Conservation (phyloP, 2,797 vertebrate species). For the Pseudocheirus occidentalis region DNA sequence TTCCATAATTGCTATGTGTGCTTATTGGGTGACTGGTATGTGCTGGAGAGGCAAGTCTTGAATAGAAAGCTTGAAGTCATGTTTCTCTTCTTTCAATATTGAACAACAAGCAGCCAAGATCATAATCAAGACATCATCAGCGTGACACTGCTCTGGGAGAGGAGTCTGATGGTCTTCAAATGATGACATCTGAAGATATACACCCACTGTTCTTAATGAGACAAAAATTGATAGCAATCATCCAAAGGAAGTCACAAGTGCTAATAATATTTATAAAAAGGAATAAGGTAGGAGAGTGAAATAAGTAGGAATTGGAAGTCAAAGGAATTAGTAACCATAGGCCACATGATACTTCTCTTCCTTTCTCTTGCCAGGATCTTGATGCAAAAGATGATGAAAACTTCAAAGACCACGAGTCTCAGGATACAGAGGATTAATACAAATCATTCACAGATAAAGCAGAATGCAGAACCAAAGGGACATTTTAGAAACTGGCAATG, state of each 20-base stretch:
- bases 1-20: no score
- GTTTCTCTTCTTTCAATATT: no score
- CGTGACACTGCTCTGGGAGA: neutral
- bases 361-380: neutral
- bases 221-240: neutral
- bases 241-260: neutral
- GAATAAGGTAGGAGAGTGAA: neutral
- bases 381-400: neutral
- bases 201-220: neutral
- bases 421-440: neutral
- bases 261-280: neutral
- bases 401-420: neutral
- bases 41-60: no score
- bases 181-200: neutral
- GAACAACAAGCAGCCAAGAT: neutral
- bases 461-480: neutral
- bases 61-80: no score
- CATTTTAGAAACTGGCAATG: neutral
- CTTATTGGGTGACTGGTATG: no score
- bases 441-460: neutral
- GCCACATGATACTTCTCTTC: neutral
- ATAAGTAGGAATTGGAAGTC: neutral
- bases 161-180: neutral
- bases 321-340: neutral
- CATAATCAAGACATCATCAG: neutral